A percentile compares a stretch with the other conserved stretches of the same genome.
These are phyloP conservation scores for Oscarella lobularis DNA, from an alignment of 37 sponge, comb jelly and placozoan genomes.

Conservation along the genomic window DNA sequence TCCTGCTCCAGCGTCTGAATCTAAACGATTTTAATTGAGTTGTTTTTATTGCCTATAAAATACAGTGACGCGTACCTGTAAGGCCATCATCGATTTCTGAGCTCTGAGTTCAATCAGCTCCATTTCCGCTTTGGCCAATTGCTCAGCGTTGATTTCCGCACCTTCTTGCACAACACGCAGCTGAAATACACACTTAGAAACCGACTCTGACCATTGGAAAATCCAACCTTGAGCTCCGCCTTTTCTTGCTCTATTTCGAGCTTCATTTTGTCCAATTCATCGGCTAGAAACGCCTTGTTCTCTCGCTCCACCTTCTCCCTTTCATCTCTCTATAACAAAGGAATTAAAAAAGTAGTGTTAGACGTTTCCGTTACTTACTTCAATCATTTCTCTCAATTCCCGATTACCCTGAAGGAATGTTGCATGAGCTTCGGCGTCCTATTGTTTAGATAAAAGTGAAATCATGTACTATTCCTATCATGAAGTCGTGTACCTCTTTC, in stretches of 20 bases:
- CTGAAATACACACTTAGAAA: neutral
- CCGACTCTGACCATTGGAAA: neutral
- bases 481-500: slow-evolving; percentile 7
- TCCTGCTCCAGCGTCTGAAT: slow-evolving; percentile 13
- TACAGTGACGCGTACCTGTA: slow-evolving; percentile 9
- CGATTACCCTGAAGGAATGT: slow-evolving; percentile 6
- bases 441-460: neutral
- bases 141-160: slow-evolving; percentile 9
- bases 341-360: neutral
- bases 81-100: slow-evolving; percentile 7
- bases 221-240: slow-evolving; percentile 18
- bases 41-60: neutral
- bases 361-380: slow-evolving; percentile 5
- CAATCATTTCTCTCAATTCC: slow-evolving; percentile 10
- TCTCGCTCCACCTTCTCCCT: slow-evolving; percentile 16
- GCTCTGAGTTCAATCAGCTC: slow-evolving; percentile 15
- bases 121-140: slow-evolving; percentile 6
- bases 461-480: neutral
- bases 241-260: slow-evolving; percentile 25
- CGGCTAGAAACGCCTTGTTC: slow-evolving; percentile 1
- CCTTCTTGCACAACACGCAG: slow-evolving; percentile 2
- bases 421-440: slow-evolving; percentile 16
- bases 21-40: neutral
- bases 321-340: slow-evolving; percentile 16
- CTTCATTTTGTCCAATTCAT: slow-evolving; percentile 14